Percentiles rank a stretch among this genome's conserved stretches.
These are phyloP conservation scores for Drosophila novamexicana DNA, from an alignment of 1,140 invertebrate genomes.

Conservation along the genomic window DNA sequence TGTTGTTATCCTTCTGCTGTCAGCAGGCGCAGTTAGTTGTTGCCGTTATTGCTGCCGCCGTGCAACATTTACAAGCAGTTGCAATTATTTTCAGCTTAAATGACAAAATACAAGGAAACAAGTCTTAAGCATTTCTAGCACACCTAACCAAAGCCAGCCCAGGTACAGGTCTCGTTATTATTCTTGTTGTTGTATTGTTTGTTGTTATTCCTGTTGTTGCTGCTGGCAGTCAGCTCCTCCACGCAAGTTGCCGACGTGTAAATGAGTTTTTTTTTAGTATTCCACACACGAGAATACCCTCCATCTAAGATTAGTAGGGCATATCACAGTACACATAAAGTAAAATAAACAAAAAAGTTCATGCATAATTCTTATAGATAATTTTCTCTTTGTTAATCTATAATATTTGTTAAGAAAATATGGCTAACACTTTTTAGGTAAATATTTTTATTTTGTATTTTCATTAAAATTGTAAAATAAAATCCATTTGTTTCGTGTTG, in stretches of 20 bases:
- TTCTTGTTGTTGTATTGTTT: conserved; percentile 25
- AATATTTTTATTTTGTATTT: too few relatives aligned
- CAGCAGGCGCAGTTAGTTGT: conserved; percentile 69
- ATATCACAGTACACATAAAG: not conserved
- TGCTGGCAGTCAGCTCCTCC: conserved; percentile 28
- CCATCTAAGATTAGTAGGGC: not conserved
- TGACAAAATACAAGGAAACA: conserved; percentile 84
- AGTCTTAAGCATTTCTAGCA: conserved; percentile 76
- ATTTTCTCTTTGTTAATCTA: too few relatives aligned
- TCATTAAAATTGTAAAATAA: too few relatives aligned
- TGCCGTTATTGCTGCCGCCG: conserved; percentile 34
- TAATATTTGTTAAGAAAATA: too few relatives aligned
- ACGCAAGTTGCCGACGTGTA: conserved; percentile 54
- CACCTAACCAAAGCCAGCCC: conserved; percentile 11
- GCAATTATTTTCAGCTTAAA: conserved; percentile 85
- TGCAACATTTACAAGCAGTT: conserved; percentile 79
- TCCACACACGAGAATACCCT: conserved; percentile 1
- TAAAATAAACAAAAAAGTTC: too few relatives aligned
- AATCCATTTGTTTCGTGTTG: too few relatives aligned
- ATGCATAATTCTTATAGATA: too few relatives aligned
- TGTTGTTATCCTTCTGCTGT: conserved; percentile 74
- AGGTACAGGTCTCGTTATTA: conserved; percentile 57
- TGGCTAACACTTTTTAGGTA: too few relatives aligned
- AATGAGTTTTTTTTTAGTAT: conserved; percentile 52
- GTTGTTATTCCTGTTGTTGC: conserved; percentile 28